These are phyloP conservation scores for Ciconia boyciana DNA, from an alignment of 2,113 vertebrate genomes.

Conservation along the genomic window DNA sequence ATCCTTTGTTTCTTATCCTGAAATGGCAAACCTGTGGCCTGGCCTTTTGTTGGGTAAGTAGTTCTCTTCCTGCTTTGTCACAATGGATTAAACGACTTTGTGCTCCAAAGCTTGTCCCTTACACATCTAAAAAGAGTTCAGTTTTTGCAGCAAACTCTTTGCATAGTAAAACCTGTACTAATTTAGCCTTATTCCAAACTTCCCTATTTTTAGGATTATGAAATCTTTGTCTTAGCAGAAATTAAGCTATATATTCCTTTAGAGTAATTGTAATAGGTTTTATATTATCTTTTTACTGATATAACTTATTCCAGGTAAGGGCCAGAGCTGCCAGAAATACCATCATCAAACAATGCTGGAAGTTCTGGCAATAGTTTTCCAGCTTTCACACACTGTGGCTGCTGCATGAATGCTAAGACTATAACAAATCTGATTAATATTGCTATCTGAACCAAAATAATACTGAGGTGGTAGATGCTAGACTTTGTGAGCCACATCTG, in stretches of 20 bases:
- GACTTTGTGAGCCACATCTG: background rate
- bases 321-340: background rate
- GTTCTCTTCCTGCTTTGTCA: background rate
- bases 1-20: background rate
- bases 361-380: background rate
- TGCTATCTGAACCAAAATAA: background rate
- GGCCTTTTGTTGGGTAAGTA: constrained; percentile 15
- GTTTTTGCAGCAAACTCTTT: background rate
- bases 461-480: background rate
- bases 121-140: background rate
- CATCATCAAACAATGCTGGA: background rate
- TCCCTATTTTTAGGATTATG: background rate
- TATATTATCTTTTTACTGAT: background rate
- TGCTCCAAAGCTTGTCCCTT: background rate
- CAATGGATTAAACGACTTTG: background rate
- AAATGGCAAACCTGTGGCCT: constrained; percentile 28
- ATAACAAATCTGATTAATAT: background rate
- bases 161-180: background rate
- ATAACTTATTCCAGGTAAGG: background rate
- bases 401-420: background rate
- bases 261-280: background rate
- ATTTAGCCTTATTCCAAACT: background rate
- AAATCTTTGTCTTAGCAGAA: background rate
- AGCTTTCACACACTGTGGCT: background rate
- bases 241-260: background rate